These are phyloP conservation scores for Globodera rostochiensis DNA, from an alignment of 1,140 invertebrate species.

Conservation along the genomic window DNA sequence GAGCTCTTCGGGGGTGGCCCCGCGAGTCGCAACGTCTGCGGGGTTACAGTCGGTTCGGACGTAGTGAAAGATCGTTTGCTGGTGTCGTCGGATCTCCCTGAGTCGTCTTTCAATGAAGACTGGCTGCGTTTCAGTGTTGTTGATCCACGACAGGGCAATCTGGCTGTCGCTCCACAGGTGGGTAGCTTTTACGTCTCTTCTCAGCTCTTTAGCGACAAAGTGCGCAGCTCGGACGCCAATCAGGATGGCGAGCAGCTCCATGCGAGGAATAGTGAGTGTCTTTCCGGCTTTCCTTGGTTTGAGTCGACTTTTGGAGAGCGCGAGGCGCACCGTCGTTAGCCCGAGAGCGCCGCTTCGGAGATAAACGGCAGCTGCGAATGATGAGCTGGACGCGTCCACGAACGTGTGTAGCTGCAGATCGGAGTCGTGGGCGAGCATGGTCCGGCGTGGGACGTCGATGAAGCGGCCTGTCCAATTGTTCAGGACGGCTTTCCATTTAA, in stretches of 20 bases:
- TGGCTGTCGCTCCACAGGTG: conserved; percentile 41
- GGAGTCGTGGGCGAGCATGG: too few species aligned
- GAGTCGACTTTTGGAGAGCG: conserved; percentile 35
- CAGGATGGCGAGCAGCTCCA: conserved; percentile 36
- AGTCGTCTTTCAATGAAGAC: conserved; percentile 34
- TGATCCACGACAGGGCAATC: conserved; percentile 28
- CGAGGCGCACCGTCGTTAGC: not conserved
- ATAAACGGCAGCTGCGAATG: conserved; percentile 38
- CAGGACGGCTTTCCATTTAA: too few species aligned
- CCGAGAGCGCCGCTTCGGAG: not conserved
- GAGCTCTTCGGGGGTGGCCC: conserved; percentile 27
- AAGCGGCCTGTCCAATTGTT: too few species aligned
- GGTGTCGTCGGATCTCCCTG: not conserved
- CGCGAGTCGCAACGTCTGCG: conserved; percentile 32
- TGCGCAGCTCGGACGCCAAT: conserved; percentile 15
- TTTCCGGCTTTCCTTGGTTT: conserved; percentile 6
- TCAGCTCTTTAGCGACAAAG: conserved; percentile 29
- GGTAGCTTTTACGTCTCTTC: not conserved
- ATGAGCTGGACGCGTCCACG: conserved; percentile 31
- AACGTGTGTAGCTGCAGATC: conserved; percentile 36
- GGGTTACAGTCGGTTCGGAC: conserved; percentile 34
- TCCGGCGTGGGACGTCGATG: too few species aligned
- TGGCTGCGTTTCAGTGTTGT: not conserved
- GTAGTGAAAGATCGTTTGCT: conserved; percentile 20
- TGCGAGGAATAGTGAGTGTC: conserved; percentile 34